These are phyloP conservation scores for Phaetusa simplex DNA, from an alignment of 2,113 vertebrate genomes.

Conservation along the genomic window DNA sequence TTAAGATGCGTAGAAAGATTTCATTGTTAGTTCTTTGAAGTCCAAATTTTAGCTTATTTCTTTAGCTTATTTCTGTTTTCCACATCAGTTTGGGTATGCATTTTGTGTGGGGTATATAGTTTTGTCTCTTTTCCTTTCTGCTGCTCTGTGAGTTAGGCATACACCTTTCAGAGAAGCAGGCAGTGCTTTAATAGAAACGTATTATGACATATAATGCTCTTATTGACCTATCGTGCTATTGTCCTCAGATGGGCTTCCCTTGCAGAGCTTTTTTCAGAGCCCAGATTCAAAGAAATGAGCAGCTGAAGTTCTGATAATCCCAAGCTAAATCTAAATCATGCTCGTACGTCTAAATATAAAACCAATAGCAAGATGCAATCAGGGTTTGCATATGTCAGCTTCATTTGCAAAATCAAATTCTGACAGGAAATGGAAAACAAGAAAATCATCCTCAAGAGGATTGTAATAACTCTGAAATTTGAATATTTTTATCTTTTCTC, in stretches of 20 bases:
- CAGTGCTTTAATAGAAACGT: neutral
- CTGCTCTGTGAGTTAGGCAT: neutral
- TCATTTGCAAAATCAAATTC: conserved; percentile 34
- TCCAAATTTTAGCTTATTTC: neutral
- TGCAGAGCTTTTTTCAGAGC: neutral
- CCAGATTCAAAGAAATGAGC: conserved; percentile 4
- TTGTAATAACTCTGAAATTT: neutral
- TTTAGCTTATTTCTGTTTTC: neutral
- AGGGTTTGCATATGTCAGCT: neutral
- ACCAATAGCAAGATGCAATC: neutral
- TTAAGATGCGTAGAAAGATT: neutral
- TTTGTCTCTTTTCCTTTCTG: neutral
- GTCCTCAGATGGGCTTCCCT: neutral
- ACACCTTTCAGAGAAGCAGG: neutral
- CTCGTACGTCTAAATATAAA: conserved; percentile 10
- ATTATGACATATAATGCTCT: neutral
- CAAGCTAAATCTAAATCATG: neutral
- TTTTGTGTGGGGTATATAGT: neutral
- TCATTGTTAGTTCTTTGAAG: neutral
- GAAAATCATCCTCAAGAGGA: neutral
- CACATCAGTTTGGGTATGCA: neutral
- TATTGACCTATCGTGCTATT: neutral
- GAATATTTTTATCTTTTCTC: neutral
- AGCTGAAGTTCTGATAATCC: conserved; percentile 31
- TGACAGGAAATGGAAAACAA: conserved; percentile 42